Percentiles rank a stretch among this genome's conserved stretches.
Conservation (phyloP, 2,113 vertebrate species). For the Lontra canadensis region DNA sequence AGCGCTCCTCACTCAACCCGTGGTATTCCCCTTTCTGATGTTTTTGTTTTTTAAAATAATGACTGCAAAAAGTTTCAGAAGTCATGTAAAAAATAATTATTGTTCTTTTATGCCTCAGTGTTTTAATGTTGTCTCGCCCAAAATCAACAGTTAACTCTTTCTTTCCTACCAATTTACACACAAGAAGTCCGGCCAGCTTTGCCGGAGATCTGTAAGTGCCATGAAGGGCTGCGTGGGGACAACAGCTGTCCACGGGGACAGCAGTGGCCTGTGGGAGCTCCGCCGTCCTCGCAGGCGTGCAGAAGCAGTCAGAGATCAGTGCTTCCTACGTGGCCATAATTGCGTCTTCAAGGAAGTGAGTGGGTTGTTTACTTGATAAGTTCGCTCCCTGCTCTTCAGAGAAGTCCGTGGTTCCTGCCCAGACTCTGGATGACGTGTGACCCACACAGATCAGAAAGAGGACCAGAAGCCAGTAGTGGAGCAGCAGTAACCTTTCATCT, state of each 20-base stretch:
- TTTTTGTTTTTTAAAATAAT: background rate
- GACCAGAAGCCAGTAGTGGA: background rate
- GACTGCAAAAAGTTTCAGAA: background rate
- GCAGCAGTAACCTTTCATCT: background rate
- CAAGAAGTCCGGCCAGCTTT: background rate
- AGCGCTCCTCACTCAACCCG: background rate
- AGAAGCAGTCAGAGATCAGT: background rate
- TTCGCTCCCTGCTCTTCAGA: background rate
- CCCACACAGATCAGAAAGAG: fast-evolving
- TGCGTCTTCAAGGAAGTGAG: background rate
- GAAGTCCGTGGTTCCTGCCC: background rate
- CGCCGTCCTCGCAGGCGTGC: fast-evolving
- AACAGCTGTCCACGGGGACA: background rate
- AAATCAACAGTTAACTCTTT: background rate
- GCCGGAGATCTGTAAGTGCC: background rate
- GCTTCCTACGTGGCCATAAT: background rate
- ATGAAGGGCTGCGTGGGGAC: background rate
- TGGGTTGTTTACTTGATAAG: background rate
- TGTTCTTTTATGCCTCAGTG: background rate
- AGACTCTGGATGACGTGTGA: background rate
- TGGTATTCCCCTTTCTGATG: background rate
- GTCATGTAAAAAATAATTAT: background rate
- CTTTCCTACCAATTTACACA: background rate
- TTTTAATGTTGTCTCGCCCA: constrained; percentile 1
- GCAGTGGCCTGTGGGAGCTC: fast-evolving